Evolutionary conservation across 2,888 invertebrate species (phyloP).

Genomic region (Pheosia tremula): DNA sequence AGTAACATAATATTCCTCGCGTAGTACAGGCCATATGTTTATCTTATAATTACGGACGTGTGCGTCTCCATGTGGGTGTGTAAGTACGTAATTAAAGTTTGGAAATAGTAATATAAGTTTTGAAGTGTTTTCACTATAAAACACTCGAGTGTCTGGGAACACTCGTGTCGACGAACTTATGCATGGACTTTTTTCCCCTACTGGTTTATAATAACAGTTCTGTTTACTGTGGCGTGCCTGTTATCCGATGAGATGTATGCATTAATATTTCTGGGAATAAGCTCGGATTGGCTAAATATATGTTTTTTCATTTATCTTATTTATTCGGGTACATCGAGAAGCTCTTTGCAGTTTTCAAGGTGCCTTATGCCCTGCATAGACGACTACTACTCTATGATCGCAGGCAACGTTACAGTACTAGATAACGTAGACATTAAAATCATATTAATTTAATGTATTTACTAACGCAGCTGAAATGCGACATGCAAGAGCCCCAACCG

Average conservation of each 20-base stretch:
- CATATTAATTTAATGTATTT: no score
- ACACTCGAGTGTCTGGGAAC: conserved; percentile 80
- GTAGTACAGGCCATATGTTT: conserved; percentile 74
- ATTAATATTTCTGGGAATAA: conserved; percentile 7
- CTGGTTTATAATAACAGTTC: conserved; percentile 71
- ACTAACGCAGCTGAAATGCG: no score
- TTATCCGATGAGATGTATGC: conserved; percentile 45
- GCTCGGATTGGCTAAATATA: background rate
- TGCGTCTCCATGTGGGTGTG: conserved; percentile 61
- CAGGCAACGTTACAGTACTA: no score
- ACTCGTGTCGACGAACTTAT: conserved; percentile 70
- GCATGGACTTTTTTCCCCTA: conserved; percentile 62
- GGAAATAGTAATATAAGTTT: conserved; percentile 83
- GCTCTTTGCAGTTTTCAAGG: no score
- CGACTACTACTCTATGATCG: no score
- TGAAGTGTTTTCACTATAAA: conserved; percentile 84
- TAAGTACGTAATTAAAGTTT: conserved; percentile 79
- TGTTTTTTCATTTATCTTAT: no score
- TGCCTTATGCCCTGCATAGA: no score
- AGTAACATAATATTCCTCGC: conserved; percentile 65
- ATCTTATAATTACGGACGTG: conserved; percentile 68
- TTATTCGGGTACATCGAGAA: no score
- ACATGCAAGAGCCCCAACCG: no score
- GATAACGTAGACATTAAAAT: no score
- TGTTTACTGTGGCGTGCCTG: conserved; percentile 69